Conservation (phyloP, 2,888 invertebrate species). For the Epinotia bilunana region DNA sequence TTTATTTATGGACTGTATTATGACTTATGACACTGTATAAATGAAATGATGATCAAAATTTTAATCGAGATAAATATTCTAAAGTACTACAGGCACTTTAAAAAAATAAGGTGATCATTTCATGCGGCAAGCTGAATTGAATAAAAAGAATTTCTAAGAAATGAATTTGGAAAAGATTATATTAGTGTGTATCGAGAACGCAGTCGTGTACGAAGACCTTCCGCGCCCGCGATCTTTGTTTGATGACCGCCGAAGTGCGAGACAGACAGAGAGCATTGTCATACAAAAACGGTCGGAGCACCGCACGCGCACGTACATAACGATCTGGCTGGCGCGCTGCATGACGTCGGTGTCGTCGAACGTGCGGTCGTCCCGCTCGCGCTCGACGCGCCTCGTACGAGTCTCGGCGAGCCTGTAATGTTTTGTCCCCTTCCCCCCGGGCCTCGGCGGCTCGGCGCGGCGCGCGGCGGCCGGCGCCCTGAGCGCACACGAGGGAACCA, state of each 20-base stretch:
- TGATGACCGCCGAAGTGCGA: conserved; percentile 65
- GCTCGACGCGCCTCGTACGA: conserved; percentile 77
- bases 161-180: neutral
- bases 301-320: conserved; percentile 89
- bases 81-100: conserved; percentile 11
- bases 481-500: conserved; percentile 57
- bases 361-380: conserved; percentile 85
- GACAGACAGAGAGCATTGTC: conserved; percentile 58
- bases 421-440: conserved; percentile 70
- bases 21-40: neutral
- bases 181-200: neutral
- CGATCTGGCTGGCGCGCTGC: conserved; percentile 94
- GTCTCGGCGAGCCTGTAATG: conserved; percentile 78
- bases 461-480: conserved; percentile 64
- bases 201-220: neutral
- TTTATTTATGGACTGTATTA: conserved; percentile 28
- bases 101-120: neutral
- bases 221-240: conserved; percentile 58
- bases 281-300: conserved; percentile 47
- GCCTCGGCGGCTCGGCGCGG: conserved; percentile 58
- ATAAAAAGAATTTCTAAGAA: neutral
- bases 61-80: neutral
- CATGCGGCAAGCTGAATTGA: conserved; percentile 20
- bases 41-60: neutral
- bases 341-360: conserved; percentile 92